Evolutionary conservation across 2,113 vertebrate genomes (phyloP), one percentile per base, ranked within the genome.

Genomic region (Plecturocebus donacophilus): DNA sequence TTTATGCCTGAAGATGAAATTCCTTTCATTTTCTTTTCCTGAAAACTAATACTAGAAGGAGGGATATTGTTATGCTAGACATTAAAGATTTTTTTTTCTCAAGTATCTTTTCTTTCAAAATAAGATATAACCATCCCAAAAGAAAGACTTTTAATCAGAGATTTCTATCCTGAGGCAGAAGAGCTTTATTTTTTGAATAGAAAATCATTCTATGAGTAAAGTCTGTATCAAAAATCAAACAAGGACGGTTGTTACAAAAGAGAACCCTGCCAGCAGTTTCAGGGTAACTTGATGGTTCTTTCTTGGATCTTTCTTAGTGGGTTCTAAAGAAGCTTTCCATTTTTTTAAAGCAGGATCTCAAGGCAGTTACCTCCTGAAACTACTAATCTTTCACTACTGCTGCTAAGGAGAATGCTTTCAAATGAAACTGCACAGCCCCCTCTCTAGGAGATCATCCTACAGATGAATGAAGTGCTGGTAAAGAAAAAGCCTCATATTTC

Each of bases 51-150:
- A 94, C 0, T 6, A 76, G 27, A 1, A 89, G 61, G n/a, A 90
- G 8, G 1, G 20, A 73, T 73, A 90, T 27, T 75, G 8, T 85
- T 73, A 87, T 40, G 68, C 0, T 2, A 77, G 49, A 58, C 56
- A 90, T 49, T 68, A 91, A 92, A 92, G 56, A 79, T 10, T 95
- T 94, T 5, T 52, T 92, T 93, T 82, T 32, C 38, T 95, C 47
- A 90, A 49, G 75, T 83, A 93, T 6, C 8, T 95, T 96, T 66
- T 83, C 42, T 91, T 61, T 88, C 71, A 84, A 16, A 96, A 56
- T 91, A 95, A 96, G 56, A 80, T 49, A 64, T 40, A 82, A 68
- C 20, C 4, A 76, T 85, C 54, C 40, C 68, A 90, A 97, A 58
- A 40, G 70, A 70, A 89, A 17, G 14, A 42, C 23, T 94, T 92